Percentiles rank a stretch among this genome's conserved stretches.
Evolutionary conservation across 2,797 vertebrate genomes (phyloP).

Genomic region (Eupleurogrammus muticus): DNA sequence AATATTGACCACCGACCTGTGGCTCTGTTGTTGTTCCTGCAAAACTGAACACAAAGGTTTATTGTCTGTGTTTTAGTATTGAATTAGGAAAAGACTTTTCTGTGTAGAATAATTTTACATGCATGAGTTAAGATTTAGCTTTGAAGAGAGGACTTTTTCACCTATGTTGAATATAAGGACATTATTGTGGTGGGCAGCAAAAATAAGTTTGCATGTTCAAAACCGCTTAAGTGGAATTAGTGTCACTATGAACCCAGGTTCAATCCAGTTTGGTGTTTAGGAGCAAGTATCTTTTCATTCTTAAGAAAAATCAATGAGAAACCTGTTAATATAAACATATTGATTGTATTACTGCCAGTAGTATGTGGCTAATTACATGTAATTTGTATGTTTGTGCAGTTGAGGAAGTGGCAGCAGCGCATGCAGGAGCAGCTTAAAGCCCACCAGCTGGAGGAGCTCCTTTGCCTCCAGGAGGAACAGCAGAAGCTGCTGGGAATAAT

Average conservation of each 20-base stretch:
- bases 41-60: too few species aligned
- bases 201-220: background rate
- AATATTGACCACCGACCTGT: too few species aligned
- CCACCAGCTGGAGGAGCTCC: slow-evolving; percentile 91
- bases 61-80: too few species aligned
- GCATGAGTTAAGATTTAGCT: too few species aligned
- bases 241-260: background rate
- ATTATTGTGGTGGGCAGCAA: background rate
- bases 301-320: background rate
- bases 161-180: too few species aligned
- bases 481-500: slow-evolving; percentile 85
- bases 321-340: too few species aligned
- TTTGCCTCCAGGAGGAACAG: slow-evolving; percentile 89
- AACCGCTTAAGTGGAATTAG: slow-evolving; percentile 6
- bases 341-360: too few species aligned
- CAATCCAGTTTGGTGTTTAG: background rate
- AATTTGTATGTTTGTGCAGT: slow-evolving; percentile 72
- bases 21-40: too few species aligned
- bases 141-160: too few species aligned
- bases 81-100: too few species aligned
- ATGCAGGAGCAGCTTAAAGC: slow-evolving; percentile 93
- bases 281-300: background rate
- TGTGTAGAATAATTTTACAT: too few species aligned
- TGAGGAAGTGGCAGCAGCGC: slow-evolving; percentile 92
- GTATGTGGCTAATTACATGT: background rate